These are phyloP conservation scores for Amphiprion clarkii DNA, from an alignment of 2,797 vertebrate species.

Conservation along the genomic window DNA sequence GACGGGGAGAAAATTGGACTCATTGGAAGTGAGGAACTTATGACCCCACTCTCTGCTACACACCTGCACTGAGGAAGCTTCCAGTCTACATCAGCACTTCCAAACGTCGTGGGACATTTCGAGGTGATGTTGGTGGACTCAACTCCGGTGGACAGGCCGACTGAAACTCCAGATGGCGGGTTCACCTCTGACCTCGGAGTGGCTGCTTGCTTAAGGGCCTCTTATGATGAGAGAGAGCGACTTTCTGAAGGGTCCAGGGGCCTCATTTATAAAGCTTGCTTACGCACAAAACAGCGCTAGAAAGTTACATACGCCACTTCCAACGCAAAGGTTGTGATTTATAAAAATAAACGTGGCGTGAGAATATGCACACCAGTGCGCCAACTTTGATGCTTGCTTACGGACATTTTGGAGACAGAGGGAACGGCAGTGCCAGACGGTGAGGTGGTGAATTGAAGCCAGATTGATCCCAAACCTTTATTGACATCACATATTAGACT, in stretches of 20 bases:
- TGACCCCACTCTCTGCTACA: conserved; percentile 31
- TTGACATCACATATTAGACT: no score
- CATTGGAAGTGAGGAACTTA: conserved; percentile 28
- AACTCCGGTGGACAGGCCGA: conserved; percentile 24
- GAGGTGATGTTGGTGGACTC: conserved; percentile 18
- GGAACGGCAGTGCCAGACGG: no score
- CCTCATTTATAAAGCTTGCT: no score
- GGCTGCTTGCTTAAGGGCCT: conserved; percentile 31
- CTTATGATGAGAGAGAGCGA: conserved; percentile 15
- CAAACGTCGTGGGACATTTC: conserved; percentile 29
- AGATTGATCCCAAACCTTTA: no score
- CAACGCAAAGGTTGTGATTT: no score
- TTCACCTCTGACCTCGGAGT: conserved; percentile 53
- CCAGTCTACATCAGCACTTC: conserved; percentile 32
- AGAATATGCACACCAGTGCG: no score
- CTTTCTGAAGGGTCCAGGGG: conserved; percentile 13
- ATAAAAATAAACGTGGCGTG: no score
- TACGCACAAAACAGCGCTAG: no score
- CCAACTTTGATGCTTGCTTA: no score
- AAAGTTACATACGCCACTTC: no score
- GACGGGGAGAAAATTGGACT: conserved; percentile 7
- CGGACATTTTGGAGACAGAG: no score
- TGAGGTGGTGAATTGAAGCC: no score
- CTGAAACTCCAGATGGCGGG: conserved; percentile 45
- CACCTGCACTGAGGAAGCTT: conserved; percentile 17